Percentiles rank a stretch among this genome's conserved stretches.
These are phyloP conservation scores for Scaptomyza polygonia DNA, from an alignment of 2,888 invertebrate species.

Conservation along the genomic window DNA sequence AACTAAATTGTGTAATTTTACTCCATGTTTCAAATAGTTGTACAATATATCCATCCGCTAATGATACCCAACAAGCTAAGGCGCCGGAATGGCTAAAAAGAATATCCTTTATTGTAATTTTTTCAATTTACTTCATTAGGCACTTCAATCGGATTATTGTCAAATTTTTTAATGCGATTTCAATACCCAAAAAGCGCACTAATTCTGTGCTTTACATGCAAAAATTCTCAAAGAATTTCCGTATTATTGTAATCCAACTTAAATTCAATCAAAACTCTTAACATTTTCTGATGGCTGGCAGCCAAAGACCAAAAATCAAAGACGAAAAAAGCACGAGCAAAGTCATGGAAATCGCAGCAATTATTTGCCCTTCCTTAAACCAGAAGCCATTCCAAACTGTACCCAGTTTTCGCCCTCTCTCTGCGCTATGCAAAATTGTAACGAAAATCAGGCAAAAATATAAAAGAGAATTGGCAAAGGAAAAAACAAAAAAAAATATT, in stretches of 20 bases:
- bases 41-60: background rate
- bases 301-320: conserved; percentile 28
- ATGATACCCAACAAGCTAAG: background rate
- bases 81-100: background rate
- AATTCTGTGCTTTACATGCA: conserved; percentile 52
- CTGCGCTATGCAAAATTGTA: conserved; percentile 47
- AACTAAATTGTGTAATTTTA: background rate
- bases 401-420: conserved; percentile 19
- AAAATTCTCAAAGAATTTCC: conserved; percentile 21
- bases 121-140: conserved; percentile 20
- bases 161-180: conserved; percentile 42
- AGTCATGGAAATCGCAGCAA: conserved; percentile 73
- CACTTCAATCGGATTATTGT: conserved; percentile 40
- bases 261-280: conserved; percentile 65
- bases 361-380: conserved; percentile 52
- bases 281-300: conserved; percentile 25
- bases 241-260: conserved; percentile 66
- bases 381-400: conserved; percentile 20
- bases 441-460: conserved; percentile 53
- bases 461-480: conserved; percentile 30
- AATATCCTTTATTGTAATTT: background rate
- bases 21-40: background rate
- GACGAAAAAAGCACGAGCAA: conserved; percentile 42
- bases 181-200: conserved; percentile 35
- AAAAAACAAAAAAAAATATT: too few relatives aligned